A percentile compares a stretch with the other conserved stretches of the same genome.
These are phyloP conservation scores for Myzus persicae DNA, from an alignment of 1,140 invertebrate genomes.

Conservation along the genomic window DNA sequence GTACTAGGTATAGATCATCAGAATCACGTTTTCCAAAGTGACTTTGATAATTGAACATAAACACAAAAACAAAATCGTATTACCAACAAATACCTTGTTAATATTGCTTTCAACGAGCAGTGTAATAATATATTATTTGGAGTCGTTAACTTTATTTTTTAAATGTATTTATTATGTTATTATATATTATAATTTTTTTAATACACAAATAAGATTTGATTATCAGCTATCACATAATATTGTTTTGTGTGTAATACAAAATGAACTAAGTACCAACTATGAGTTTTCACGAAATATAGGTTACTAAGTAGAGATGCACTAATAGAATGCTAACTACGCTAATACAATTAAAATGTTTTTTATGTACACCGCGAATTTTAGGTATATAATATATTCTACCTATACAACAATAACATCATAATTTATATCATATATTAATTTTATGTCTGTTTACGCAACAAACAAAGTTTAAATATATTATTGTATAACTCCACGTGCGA, in stretches of 20 bases:
- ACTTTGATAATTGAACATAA: not conserved
- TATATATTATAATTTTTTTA: not conserved
- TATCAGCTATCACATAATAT: not conserved
- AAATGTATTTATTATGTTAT: not conserved
- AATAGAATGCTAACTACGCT: not conserved
- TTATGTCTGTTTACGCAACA: not conserved
- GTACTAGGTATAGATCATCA: not conserved
- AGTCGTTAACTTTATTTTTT: not conserved
- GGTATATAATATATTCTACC: not conserved
- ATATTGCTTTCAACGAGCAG: not conserved
- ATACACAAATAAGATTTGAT: not conserved
- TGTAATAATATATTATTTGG: not conserved
- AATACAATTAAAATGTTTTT: not conserved
- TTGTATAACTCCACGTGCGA: slow-evolving; percentile 17
- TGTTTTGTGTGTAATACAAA: not conserved
- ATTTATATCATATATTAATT: not conserved
- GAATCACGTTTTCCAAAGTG: not conserved
- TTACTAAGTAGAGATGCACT: not conserved
- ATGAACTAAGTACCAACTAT: not conserved
- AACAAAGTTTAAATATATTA: not conserved
- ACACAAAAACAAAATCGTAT: not conserved
- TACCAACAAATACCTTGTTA: not conserved
- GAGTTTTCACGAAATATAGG: not conserved
- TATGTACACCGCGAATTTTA: not conserved
- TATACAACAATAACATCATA: not conserved